Base-by-base conservation (phyloP, 2,888 invertebrate genomes). In the Scaptomyza parva region DNA sequence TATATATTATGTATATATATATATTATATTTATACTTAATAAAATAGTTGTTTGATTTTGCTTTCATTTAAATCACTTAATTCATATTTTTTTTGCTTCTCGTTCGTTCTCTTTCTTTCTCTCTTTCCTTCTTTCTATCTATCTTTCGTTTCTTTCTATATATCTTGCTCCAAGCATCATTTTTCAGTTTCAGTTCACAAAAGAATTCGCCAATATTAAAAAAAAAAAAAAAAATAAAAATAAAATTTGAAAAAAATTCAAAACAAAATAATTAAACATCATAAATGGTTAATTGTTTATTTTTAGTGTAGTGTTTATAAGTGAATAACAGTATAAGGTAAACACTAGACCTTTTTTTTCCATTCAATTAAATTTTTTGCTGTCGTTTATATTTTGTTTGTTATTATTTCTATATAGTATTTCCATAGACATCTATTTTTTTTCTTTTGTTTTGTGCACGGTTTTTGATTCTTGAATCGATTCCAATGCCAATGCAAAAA, bases 361-460 rank as follows among this genome's bases (percentile, higher is more conserved):
- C 12, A 41, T 14, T 24, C 24, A 30, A 17, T n/a, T 55, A 5
- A n/a, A n/a, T n/a, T 37, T 17, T 17, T n/a, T 35, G 26, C 24
- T 17, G 24, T n/a, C n/a, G n/a, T n/a, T n/a, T n/a, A n/a, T 24
- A 7, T 5, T 44, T 12, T 8, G 11, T 9, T 45, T 18, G 5
- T 26, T 26, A n/a, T n/a, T 52, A 3, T 12, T 6, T 43, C 9
- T 17, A 6, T 17, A 12, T 12, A 8, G n/a, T n/a, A n/a, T n/a
- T n/a, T n/a, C n/a, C n/a, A n/a, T n/a, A n/a, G n/a, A n/a, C n/a
- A n/a, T n/a, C n/a, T n/a, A n/a, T n/a, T n/a, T n/a, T n/a, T n/a
- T n/a, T n/a, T n/a, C n/a, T n/a, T n/a, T n/a, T 26, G 26, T 3
- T 60, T 62, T 62, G 62, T 52, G 62, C 62, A 61, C 43, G 61